Evolutionary conservation across 1,140 invertebrate species (phyloP), one percentile per base, ranked within the genome.

Genomic region (Brachionus koreanus): DNA sequence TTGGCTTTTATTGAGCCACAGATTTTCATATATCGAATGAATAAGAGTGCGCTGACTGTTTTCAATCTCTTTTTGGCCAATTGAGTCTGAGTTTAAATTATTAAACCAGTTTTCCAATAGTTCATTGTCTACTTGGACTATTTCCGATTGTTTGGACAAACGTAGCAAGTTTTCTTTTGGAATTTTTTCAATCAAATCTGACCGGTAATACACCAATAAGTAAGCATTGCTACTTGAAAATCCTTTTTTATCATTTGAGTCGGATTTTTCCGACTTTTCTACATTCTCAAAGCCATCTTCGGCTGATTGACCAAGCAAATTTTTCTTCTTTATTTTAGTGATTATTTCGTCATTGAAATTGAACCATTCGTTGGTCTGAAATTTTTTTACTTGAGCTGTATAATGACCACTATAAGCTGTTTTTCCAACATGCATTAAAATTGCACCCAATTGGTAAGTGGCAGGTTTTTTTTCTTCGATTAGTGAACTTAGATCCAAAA

Each of bases 371-470:
- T 89, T 88, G 5, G 89, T 90, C 7, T 87, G 86, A 16, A 87
- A 88, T 84, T 92, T 89, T 84, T 88, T 87, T 43, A 92, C 91
- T 84, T 91, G 90, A 42, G 91, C 91, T 83, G 92, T 90, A 84
- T 93, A 93, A 87, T 93, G 92, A n/a, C 92, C 92, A 61, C 91
- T 92, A 84, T 92, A 90, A 7, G 92, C 92, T 79, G 90, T 91
- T 23, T 89, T 88, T 9, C 92, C 92, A 85, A 91, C 90, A 84
- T 93, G 92, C 82, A 92, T 92, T 19, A 93, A 86, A 83, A 93
- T 92, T 7, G 92, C 92, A 43, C 89, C 90, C 35, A 93, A 87
- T 84, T 91, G 89, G 84, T 93, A 93, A n/a, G 90, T 83, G 43
- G 88, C 16, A 2, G 19, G 25, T 19, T 75, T 82, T 2, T 35